Evolutionary conservation across 2,888 invertebrate genomes (phyloP).

Genomic region (Tenodera sinensis): DNA sequence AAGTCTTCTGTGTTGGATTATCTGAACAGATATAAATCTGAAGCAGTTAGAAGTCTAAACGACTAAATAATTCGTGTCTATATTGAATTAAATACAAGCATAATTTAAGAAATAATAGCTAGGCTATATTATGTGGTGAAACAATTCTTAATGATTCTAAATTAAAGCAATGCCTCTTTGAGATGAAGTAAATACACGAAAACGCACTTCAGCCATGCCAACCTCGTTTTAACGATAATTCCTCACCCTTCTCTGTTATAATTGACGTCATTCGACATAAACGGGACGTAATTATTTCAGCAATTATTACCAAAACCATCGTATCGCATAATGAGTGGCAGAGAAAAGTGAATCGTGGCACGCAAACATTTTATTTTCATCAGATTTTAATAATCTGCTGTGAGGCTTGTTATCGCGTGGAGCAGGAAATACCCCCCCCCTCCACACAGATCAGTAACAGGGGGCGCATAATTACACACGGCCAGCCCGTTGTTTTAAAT

Average conservation of each 20-base stretch:
- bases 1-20: too few relatives aligned
- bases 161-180: background rate
- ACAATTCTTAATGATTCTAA: background rate
- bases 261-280: background rate
- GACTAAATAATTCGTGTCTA: background rate
- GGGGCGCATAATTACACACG: background rate
- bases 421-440: background rate
- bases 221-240: background rate
- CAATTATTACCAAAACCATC: background rate
- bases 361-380: conserved; percentile 1
- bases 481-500: background rate
- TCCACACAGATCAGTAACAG: background rate
- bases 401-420: background rate
- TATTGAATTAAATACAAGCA: background rate
- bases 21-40: too few relatives aligned
- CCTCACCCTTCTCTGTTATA: background rate
- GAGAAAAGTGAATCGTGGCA: background rate
- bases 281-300: background rate
- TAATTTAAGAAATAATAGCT: background rate
- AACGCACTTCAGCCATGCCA: background rate
- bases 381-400: background rate
- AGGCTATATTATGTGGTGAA: background rate
- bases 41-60: background rate
- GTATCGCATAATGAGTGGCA: background rate
- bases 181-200: background rate